Evolutionary conservation across 92 coral and sea anemone genomes (phyloP).

Genomic region (Porites divaricata): DNA sequence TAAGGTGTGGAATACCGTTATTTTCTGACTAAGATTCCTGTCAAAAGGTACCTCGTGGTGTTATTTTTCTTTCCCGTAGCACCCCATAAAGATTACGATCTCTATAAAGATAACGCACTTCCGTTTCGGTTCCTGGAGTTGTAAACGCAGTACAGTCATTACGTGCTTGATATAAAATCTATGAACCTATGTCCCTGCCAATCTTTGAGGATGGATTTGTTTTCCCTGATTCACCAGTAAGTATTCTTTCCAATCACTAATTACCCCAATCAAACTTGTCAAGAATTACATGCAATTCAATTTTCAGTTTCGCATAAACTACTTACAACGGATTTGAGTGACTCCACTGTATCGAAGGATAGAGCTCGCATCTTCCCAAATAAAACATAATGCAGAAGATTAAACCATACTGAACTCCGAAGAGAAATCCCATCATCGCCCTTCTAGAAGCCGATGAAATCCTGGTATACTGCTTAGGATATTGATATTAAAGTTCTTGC

Average conservation of each 20-base stretch:
- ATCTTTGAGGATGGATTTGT: neutral
- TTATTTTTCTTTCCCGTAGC: too few relatives aligned
- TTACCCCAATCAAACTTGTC: neutral
- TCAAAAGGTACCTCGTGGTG: too few relatives aligned
- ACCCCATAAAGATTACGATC: neutral
- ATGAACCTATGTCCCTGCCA: neutral
- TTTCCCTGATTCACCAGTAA: neutral
- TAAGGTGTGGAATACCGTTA: neutral
- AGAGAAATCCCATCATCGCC: neutral
- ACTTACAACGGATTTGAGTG: conserved; percentile 72
- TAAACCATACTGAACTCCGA: neutral
- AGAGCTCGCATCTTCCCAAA: neutral
- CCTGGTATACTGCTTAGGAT: neutral
- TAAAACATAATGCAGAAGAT: neutral
- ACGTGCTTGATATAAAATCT: too few relatives aligned
- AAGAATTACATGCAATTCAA: neutral
- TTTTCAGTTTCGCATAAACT: neutral
- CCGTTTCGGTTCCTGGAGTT: neutral
- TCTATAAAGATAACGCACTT: neutral
- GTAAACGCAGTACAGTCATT: too few relatives aligned
- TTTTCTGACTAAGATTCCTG: too few relatives aligned
- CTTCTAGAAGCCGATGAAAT: neutral
- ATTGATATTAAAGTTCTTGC: neutral
- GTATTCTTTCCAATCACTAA: neutral
- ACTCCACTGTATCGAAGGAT: conserved; percentile 71